Conservation (phyloP, 2,113 vertebrate species). For the Ailuropoda melanoleuca region DNA sequence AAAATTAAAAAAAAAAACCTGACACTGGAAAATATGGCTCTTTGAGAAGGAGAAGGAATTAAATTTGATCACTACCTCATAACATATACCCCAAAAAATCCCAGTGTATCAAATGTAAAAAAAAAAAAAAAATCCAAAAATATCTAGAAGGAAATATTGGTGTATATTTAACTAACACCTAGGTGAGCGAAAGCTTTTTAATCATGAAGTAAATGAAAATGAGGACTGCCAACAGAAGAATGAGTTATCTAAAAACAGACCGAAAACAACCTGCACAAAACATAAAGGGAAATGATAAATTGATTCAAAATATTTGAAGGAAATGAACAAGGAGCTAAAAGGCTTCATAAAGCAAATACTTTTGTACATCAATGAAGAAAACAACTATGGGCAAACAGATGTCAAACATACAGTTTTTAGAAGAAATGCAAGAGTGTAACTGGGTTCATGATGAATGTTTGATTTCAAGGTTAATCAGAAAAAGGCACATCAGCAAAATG, state of each 20-base stretch:
- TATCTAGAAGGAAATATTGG: background rate
- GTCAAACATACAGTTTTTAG: background rate
- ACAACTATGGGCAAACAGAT: background rate
- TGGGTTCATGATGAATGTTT: background rate
- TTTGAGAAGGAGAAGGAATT: background rate
- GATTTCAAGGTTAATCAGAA: background rate
- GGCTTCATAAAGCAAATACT: background rate
- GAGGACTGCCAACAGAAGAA: background rate
- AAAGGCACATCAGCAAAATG: background rate
- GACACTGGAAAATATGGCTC: background rate
- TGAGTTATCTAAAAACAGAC: background rate
- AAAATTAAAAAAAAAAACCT: background rate
- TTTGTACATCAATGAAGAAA: background rate
- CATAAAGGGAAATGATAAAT: background rate
- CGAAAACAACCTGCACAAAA: background rate
- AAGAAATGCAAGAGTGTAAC: background rate
- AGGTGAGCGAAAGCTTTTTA: background rate
- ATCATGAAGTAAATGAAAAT: background rate
- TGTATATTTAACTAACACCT: background rate
- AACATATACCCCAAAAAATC: background rate
- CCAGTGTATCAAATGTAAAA: background rate
- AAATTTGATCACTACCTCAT: background rate
- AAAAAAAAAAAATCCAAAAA: background rate
- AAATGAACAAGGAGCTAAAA: background rate
- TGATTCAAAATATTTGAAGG: background rate